Conservation (phyloP, 2,888 invertebrate species). For the Synergus umbraculus region DNA sequence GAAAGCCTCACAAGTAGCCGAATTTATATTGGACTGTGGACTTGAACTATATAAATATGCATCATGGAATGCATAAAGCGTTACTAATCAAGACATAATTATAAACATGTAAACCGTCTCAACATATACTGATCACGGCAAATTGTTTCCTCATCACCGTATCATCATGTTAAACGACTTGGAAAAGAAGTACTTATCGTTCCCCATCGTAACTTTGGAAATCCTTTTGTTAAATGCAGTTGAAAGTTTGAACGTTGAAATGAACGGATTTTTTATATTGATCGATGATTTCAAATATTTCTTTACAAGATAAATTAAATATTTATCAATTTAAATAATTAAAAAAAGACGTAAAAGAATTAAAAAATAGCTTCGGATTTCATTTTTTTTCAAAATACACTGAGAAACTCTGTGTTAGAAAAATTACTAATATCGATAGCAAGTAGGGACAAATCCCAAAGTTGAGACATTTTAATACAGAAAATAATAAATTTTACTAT, state of each 20-base stretch:
- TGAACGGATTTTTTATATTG: too few species aligned
- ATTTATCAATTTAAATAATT: too few species aligned
- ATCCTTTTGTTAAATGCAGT: not conserved
- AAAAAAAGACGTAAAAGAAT: too few species aligned
- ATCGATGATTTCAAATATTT: too few species aligned
- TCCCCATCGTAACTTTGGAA: slow-evolving; percentile 21
- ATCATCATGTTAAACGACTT: slow-evolving; percentile 30
- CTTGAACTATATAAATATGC: slow-evolving; percentile 63
- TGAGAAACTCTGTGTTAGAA: too few species aligned
- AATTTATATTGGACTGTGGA: not conserved
- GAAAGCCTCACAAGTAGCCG: not conserved
- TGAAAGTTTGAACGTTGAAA: not conserved
- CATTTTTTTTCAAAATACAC: too few species aligned
- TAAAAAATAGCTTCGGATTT: too few species aligned
- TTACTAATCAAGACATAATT: slow-evolving; percentile 63
- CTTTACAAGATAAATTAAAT: too few species aligned
- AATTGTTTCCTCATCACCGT: slow-evolving; percentile 38
- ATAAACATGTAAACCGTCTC: slow-evolving; percentile 19
- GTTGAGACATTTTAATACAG: too few species aligned
- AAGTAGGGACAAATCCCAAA: too few species aligned
- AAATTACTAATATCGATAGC: too few species aligned
- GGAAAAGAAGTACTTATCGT: slow-evolving; percentile 29
- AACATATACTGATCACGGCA: slow-evolving; percentile 24
- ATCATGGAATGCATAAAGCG: slow-evolving; percentile 58
- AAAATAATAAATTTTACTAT: too few species aligned